A percentile compares a stretch with the other conserved stretches of the same genome.
Evolutionary conservation across 1,140 invertebrate species (phyloP).

Genomic region (Drosophila santomea): DNA sequence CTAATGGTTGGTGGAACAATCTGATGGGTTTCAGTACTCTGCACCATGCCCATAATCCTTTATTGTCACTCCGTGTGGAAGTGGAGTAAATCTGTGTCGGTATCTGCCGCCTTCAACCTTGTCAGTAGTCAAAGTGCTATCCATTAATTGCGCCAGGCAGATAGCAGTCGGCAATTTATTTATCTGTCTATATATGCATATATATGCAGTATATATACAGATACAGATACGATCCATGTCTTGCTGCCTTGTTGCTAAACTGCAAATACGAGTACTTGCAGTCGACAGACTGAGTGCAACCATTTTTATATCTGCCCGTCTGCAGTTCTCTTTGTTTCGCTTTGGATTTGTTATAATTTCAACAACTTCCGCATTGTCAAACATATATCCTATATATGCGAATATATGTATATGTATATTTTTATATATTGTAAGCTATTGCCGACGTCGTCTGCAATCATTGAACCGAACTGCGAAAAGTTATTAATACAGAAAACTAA

Average conservation of each 20-base stretch:
- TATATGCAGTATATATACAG: constrained; percentile 13
- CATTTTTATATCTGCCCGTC: constrained; percentile 62
- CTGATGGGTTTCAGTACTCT: too few relatives aligned
- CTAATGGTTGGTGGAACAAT: too few relatives aligned
- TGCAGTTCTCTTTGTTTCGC: constrained; percentile 76
- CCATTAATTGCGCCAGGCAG: constrained; percentile 70
- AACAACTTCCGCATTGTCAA: constrained; percentile 81
- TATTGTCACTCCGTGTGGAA: constrained; percentile 1
- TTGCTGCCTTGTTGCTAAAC: constrained; percentile 65
- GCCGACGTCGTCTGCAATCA: constrained; percentile 60
- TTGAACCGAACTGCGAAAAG: constrained; percentile 58
- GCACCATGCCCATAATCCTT: neutral
- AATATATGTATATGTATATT: constrained; percentile 1
- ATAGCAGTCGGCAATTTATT: constrained; percentile 44
- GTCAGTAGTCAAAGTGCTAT: constrained; percentile 60
- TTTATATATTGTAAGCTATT: constrained; percentile 3
- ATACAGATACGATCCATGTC: constrained; percentile 48
- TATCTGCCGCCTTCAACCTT: constrained; percentile 43
- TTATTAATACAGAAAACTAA: constrained; percentile 39
- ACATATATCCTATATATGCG: constrained; percentile 50
- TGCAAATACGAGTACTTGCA: constrained; percentile 41
- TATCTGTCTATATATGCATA: constrained; percentile 22
- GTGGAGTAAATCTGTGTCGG: constrained; percentile 27
- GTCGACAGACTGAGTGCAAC: constrained; percentile 22
- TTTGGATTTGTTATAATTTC: constrained; percentile 78